These are phyloP conservation scores for Camelus dromedarius DNA, from an alignment of 2,113 vertebrate genomes.

Conservation along the genomic window DNA sequence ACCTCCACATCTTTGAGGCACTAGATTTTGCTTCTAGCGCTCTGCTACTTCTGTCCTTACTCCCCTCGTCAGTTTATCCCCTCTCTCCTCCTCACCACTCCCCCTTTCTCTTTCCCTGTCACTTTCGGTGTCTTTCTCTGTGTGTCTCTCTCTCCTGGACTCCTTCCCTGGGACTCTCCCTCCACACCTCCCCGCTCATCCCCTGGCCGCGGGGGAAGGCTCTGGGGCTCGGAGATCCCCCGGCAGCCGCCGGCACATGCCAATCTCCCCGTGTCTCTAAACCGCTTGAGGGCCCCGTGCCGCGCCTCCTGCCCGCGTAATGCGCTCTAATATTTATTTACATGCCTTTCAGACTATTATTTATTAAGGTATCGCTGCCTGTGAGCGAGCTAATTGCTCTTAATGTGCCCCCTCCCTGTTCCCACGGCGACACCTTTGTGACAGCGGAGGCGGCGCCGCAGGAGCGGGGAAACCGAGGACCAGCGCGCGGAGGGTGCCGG, in stretches of 20 bases:
- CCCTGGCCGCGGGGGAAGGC: not conserved
- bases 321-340: conserved; percentile 81
- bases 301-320: not conserved
- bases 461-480: not conserved
- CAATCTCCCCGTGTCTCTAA: not conserved
- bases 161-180: not conserved
- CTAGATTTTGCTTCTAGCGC: too few species aligned
- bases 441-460: not conserved
- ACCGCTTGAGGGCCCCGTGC: not conserved
- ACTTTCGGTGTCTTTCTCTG: too few species aligned
- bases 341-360: conserved; percentile 74
- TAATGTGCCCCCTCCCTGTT: conserved; percentile 78
- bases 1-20: not conserved
- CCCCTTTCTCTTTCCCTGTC: not conserved
- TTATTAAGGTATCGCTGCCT: conserved; percentile 81
- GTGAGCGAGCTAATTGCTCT: conserved; percentile 81
- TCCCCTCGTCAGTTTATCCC: not conserved
- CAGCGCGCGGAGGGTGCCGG: accelerated
- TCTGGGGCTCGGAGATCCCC: not conserved
- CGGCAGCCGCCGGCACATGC: accelerated
- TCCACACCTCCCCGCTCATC: not conserved
- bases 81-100: too few species aligned
- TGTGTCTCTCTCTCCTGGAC: not conserved
- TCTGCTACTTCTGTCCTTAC: accelerated
- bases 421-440: conserved; percentile 50